Evolutionary conservation across 2,888 invertebrate genomes (phyloP).

Genomic region (Ametastegia equiseti): DNA sequence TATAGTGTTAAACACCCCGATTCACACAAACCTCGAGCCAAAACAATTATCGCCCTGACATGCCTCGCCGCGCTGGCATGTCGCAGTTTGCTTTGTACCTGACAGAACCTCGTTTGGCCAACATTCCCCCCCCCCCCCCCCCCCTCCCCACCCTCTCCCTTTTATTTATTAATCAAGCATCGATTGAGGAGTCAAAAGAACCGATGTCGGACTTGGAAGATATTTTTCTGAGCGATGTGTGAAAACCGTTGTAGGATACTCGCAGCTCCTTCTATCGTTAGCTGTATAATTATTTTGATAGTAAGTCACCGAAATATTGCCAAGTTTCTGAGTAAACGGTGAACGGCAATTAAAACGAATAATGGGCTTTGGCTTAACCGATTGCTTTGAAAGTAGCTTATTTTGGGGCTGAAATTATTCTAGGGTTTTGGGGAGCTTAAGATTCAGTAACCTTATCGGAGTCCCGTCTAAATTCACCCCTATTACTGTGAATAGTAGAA

Average conservation of each 20-base stretch:
- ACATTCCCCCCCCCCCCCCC: no score
- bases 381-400: background rate
- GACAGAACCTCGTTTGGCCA: background rate
- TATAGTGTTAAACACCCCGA: background rate
- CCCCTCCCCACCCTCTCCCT: no score
- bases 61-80: background rate
- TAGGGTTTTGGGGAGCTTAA: no score
- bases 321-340: background rate
- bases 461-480: background rate
- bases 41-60: slow-evolving; percentile 1
- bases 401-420: slow-evolving; percentile 4
- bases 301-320: background rate
- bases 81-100: background rate
- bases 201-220: no score
- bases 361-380: background rate
- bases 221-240: no score
- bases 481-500: background rate
- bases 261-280: no score
- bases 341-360: background rate
- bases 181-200: background rate
- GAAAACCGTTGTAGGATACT: no score
- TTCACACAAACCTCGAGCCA: background rate
- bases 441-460: background rate
- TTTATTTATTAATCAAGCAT: background rate
- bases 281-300: background rate